These are phyloP conservation scores for Enteromius viviparus DNA, from an alignment of 2,797 vertebrate species.

Conservation along the genomic window DNA sequence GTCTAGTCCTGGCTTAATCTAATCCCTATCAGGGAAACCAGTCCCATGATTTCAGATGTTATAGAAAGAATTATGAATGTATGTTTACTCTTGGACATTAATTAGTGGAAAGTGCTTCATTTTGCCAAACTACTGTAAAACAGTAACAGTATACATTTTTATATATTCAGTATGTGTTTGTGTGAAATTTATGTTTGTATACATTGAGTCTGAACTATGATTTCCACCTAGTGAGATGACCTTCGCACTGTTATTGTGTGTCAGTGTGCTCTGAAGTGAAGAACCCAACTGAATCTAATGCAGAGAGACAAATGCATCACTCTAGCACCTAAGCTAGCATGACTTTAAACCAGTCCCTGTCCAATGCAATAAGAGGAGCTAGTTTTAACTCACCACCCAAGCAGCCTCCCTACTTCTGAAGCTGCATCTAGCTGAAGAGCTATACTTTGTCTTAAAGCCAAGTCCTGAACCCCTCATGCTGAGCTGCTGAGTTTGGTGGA, in stretches of 20 bases:
- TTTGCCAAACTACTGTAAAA: not conserved
- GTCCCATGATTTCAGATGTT: not conserved
- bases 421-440: conserved; percentile 3
- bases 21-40: no score
- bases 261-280: conserved; percentile 51
- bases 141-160: not conserved
- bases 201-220: conserved; percentile 57
- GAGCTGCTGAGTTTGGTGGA: conserved; percentile 39
- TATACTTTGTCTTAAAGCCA: conserved; percentile 32
- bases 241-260: conserved; percentile 61
- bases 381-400: conserved; percentile 44
- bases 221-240: conserved; percentile 65
- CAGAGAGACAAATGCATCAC: conserved; percentile 65
- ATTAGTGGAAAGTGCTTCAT: not conserved
- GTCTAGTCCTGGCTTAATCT: no score
- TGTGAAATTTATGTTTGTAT: not conserved
- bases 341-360: conserved; percentile 67
- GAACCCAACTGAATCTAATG: conserved; percentile 63
- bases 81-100: not conserved
- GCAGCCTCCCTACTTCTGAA: conserved; percentile 21
- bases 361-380: conserved; percentile 51
- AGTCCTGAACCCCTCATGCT: conserved; percentile 30
- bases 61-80: not conserved
- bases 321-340: conserved; percentile 58
- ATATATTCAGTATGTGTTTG: conserved; percentile 13